A percentile compares a stretch with the other conserved stretches of the same genome.
Evolutionary conservation across 2,113 vertebrate species (phyloP).

Genomic region (Indri indri): DNA sequence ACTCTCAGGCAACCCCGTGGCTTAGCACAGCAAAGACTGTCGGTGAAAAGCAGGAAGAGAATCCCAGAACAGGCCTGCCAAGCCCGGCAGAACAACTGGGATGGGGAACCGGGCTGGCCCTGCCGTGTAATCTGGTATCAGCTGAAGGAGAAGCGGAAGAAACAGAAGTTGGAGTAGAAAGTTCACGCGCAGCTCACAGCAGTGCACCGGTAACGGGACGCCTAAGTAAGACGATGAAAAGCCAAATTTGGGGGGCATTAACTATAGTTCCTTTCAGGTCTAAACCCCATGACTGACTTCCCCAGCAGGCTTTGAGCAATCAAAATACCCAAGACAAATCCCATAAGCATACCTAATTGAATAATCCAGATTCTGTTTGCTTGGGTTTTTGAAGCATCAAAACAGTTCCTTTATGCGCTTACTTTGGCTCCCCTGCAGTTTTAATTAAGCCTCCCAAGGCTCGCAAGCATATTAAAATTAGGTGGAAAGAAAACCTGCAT

Average conservation of each 20-base stretch:
- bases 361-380: slow-evolving; percentile 80
- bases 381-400: slow-evolving; percentile 76
- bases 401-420: slow-evolving; percentile 72
- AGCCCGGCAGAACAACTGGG: neutral
- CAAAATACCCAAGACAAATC: slow-evolving; percentile 79
- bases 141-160: neutral
- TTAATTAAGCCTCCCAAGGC: slow-evolving; percentile 79
- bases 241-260: slow-evolving; percentile 7
- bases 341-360: slow-evolving; percentile 72
- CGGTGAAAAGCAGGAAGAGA: neutral
- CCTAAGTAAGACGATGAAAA: neutral
- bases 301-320: slow-evolving; percentile 58
- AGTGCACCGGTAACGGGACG: neutral
- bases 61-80: neutral
- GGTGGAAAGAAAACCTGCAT: slow-evolving; percentile 62
- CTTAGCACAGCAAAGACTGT: neutral
- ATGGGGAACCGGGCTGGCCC: neutral
- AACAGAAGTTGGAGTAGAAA: neutral
- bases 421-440: slow-evolving; percentile 77
- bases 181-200: neutral
- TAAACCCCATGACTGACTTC: slow-evolving; percentile 55
- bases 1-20: neutral
- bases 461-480: slow-evolving; percentile 70
- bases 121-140: neutral
- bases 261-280: slow-evolving; percentile 58